These are phyloP conservation scores for Oscheius onirici DNA, from an alignment of 2,888 invertebrate genomes.

Conservation along the genomic window DNA sequence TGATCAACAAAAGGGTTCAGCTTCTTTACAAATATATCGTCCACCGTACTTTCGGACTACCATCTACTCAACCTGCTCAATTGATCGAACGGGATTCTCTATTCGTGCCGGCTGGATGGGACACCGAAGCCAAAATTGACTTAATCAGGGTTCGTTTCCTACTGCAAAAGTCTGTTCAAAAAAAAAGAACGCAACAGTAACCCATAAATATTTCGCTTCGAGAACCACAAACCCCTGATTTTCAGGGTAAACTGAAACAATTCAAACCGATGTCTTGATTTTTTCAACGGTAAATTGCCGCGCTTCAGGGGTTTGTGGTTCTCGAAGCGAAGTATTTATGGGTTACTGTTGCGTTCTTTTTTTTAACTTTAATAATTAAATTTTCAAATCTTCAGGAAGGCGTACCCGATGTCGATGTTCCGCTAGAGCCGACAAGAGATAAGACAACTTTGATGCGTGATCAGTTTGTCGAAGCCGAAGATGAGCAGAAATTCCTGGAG, in stretches of 20 bases:
- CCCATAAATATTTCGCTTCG: too few species aligned
- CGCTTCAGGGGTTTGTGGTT: too few species aligned
- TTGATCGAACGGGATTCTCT: constrained; percentile 67
- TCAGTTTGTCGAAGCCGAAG: constrained; percentile 58
- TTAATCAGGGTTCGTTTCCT: constrained; percentile 53
- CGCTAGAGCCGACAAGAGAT: constrained; percentile 57
- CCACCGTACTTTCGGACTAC: constrained; percentile 65
- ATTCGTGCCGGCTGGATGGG: constrained; percentile 70
- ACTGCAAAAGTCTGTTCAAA: too few species aligned
- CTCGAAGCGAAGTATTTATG: too few species aligned
- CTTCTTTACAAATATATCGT: constrained; percentile 67
- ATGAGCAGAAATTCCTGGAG: constrained; percentile 58
- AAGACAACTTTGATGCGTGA: constrained; percentile 46
- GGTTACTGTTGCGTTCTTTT: too few species aligned
- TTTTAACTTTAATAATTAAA: neutral
- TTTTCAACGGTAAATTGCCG: too few species aligned
- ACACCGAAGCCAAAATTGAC: constrained; percentile 66
- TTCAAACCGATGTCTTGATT: too few species aligned
- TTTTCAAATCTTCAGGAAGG: constrained; percentile 40
- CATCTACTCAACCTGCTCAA: constrained; percentile 65
- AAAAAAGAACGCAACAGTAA: too few species aligned
- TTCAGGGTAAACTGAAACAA: too few species aligned
- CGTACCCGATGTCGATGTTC: constrained; percentile 47
- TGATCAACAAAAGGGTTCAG: constrained; percentile 37
- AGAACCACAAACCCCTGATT: too few species aligned